Conservation (phyloP, 2,797 vertebrate species). For the Pseudomugil tenellus region DNA sequence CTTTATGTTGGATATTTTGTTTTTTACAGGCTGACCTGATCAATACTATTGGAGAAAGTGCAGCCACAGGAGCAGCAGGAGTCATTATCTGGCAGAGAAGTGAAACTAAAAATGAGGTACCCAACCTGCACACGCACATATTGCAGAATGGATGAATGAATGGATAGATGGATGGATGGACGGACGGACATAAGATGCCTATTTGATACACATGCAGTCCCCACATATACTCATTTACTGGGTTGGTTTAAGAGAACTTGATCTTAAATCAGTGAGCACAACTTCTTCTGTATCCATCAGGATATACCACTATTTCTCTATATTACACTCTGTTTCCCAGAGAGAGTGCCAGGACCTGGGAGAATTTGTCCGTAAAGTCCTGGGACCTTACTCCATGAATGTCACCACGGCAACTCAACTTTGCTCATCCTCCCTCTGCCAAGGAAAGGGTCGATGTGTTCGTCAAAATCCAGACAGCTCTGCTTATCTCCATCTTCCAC, state of each 20-base stretch:
- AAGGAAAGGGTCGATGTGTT: constrained; percentile 83
- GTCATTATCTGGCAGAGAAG: constrained; percentile 83
- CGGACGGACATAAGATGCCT: no score
- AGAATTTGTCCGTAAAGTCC: constrained; percentile 75
- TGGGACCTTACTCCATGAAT: constrained; percentile 84
- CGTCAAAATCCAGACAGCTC: constrained; percentile 78
- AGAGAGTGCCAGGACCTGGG: constrained; percentile 83
- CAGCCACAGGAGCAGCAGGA: constrained; percentile 85
- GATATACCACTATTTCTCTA: not conserved
- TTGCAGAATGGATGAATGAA: no score
- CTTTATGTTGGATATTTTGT: not conserved
- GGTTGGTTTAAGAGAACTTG: not conserved
- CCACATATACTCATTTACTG: not conserved
- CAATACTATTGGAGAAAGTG: constrained; percentile 86
- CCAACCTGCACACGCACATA: not conserved
- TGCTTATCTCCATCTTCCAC: constrained; percentile 81
- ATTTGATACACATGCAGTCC: not conserved
- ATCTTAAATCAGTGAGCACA: not conserved
- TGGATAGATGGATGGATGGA: no score
- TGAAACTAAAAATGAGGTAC: constrained; percentile 75
- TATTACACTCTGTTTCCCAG: constrained; percentile 58
- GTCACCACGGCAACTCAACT: constrained; percentile 83
- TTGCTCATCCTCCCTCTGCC: constrained; percentile 82
- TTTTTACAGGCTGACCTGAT: constrained; percentile 81
- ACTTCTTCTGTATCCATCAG: not conserved